Conservation (phyloP, 2,888 invertebrate species). For the Smittia aterrima region DNA sequence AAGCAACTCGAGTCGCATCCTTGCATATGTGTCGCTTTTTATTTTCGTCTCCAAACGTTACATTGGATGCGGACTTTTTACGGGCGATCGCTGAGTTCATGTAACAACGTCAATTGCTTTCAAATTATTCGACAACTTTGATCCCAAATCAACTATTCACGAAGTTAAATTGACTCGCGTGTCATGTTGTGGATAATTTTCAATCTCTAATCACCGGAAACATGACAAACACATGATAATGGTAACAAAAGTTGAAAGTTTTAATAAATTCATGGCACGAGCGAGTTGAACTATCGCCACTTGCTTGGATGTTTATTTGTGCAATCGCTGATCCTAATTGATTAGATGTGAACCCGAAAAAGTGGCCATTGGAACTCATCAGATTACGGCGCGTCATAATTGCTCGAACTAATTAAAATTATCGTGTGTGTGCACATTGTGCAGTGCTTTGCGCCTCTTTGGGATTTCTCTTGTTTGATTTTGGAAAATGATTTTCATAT, state of each 20-base stretch:
- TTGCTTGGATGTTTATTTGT: background rate
- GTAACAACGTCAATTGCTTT: no score
- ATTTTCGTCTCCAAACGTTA: no score
- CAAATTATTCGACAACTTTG: no score
- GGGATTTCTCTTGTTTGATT: background rate
- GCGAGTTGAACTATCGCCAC: background rate
- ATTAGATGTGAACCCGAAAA: background rate
- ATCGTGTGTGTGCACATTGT: conserved; percentile 14
- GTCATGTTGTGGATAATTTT: no score
- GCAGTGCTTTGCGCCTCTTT: background rate
- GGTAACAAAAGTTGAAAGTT: background rate
- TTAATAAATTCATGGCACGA: conserved; percentile 5
- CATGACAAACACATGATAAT: conserved; percentile 1
- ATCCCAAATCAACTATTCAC: no score
- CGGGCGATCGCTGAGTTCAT: no score
- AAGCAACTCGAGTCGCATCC: no score
- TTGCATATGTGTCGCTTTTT: no score
- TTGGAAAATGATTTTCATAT: background rate
- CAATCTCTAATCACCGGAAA: background rate
- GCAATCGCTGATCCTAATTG: background rate
- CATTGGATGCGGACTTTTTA: no score
- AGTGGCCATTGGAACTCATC: background rate
- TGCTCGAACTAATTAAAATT: conserved; percentile 29
- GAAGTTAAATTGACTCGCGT: no score
- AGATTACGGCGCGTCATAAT: background rate